These are phyloP conservation scores for Tipula confusa DNA, from an alignment of 2,888 invertebrate species.

Conservation along the genomic window DNA sequence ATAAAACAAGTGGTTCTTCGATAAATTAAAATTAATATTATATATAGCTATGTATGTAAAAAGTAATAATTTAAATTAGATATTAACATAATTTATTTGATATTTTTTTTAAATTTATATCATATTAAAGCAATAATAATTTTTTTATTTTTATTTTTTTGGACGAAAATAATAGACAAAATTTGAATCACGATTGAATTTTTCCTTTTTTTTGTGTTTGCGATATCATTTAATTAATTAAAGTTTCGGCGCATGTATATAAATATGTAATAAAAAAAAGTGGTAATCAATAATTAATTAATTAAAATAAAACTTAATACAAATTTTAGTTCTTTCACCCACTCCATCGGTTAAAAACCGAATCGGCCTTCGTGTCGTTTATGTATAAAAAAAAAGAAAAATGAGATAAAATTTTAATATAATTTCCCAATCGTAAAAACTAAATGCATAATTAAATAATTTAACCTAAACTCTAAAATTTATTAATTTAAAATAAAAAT, in stretches of 20 bases:
- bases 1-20: neutral
- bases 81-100: constrained; percentile 9
- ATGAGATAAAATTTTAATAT: neutral
- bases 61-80: constrained; percentile 5
- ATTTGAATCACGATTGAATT: constrained; percentile 3
- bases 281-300: neutral
- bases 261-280: neutral
- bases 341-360: neutral
- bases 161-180: constrained; percentile 20
- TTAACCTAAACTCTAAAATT: neutral
- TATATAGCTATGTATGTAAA: neutral
- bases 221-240: neutral
- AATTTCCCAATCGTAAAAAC: neutral
- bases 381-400: neutral
- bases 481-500: constrained; percentile 7
- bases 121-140: constrained; percentile 13
- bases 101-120: constrained; percentile 9
- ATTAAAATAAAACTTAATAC: neutral
- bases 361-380: neutral
- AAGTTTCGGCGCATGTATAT: neutral
- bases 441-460: neutral
- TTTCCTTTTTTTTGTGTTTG: neutral
- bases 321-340: neutral
- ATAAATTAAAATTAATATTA: constrained; percentile 12
- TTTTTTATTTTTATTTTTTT: neutral